Percentiles rank a stretch among this genome's conserved stretches.
Conservation (phyloP, 2,888 invertebrate genomes). For the Sarcophaga carnaria region DNA sequence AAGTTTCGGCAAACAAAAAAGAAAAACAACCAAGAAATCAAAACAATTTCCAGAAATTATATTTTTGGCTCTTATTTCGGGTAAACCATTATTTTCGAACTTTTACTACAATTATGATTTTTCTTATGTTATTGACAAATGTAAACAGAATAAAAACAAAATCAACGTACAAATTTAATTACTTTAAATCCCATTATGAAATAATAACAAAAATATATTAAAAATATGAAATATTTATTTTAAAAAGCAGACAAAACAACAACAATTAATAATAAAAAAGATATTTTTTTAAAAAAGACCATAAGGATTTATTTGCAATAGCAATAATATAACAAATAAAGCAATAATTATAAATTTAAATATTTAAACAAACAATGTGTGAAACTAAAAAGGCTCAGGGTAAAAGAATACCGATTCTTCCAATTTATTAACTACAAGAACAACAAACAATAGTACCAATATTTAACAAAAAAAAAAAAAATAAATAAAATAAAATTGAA, state of each 20-base stretch:
- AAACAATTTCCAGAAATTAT: conserved; percentile 60
- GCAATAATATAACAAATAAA: conserved; percentile 61
- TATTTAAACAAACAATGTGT: conserved; percentile 62
- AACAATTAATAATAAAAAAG: conserved; percentile 47
- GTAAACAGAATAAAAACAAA: conserved; percentile 40
- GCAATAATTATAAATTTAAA: conserved; percentile 53
- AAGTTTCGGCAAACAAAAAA: conserved; percentile 73
- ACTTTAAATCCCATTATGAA: conserved; percentile 59
- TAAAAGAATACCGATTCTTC: conserved; percentile 82
- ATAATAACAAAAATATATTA: conserved; percentile 35
- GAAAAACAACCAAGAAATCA: conserved; percentile 8
- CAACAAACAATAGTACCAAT: conserved; percentile 72
- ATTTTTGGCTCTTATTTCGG: conserved; percentile 67
- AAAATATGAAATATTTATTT: background rate
- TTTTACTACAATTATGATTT: conserved; percentile 45
- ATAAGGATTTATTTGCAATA: conserved; percentile 66
- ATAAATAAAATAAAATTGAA: conserved; percentile 71
- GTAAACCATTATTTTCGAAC: conserved; percentile 59
- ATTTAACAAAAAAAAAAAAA: conserved; percentile 52
- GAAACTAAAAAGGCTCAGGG: conserved; percentile 81
- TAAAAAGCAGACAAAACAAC: conserved; percentile 50
- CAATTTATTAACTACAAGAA: conserved; percentile 76
- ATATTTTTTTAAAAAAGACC: conserved; percentile 62
- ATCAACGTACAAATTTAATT: conserved; percentile 70
- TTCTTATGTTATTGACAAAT: conserved; percentile 39